A percentile compares a stretch with the other conserved stretches of the same genome.
phyloP scores from a whole-genome alignment of 1,140 invertebrate genomes.

The Dermatophagoides farinae region DNA sequence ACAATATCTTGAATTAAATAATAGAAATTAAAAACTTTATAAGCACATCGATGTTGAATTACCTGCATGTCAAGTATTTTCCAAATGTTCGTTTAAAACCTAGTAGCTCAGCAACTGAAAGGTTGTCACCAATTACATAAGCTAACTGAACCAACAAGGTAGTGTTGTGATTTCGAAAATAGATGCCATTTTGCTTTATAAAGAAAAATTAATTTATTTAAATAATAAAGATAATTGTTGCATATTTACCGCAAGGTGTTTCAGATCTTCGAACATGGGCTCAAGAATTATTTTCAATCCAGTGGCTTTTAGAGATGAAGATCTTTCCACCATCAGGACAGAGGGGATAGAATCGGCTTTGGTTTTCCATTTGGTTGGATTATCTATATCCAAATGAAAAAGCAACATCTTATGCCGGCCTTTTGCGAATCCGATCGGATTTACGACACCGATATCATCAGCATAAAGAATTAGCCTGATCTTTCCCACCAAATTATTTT shows the following conservation, averaged over 20 bases:
- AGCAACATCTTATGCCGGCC: neutral
- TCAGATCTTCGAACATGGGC: neutral
- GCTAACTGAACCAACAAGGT: neutral
- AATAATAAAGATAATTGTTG: neutral
- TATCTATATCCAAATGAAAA: neutral
- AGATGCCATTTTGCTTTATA: neutral
- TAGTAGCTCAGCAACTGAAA: neutral
- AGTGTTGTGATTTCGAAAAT: neutral
- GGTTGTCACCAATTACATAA: neutral
- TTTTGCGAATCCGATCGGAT: neutral
- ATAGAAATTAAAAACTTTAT: too few species aligned
- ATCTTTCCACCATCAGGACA: neutral
- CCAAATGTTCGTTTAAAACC: neutral
- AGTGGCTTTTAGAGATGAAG: neutral
- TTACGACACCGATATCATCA: neutral
- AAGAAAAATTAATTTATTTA: neutral
- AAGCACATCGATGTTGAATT: too few species aligned
- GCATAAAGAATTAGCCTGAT: neutral
- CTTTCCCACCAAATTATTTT: neutral
- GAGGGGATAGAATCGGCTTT: neutral
- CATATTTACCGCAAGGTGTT: neutral
- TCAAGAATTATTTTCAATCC: neutral
- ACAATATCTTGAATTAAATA: too few species aligned
- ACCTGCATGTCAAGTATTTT: neutral
- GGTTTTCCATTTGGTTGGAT: neutral